Base-by-base conservation (phyloP, 2,888 invertebrate genomes). In the Chloromyia formosa region DNA sequence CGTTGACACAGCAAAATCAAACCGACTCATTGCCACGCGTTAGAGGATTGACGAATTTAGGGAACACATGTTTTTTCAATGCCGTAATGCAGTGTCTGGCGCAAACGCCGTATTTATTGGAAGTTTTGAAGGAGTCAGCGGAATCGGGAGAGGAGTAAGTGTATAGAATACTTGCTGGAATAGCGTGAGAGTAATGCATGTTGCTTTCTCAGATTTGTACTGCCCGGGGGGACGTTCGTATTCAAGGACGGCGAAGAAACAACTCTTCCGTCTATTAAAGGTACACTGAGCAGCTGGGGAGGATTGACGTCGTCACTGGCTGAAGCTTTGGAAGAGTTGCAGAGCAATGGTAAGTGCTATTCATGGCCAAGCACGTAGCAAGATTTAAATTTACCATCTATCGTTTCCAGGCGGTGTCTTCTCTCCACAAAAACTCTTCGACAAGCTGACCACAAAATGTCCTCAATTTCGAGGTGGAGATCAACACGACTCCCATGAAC, bases 41-140 rank as follows among this genome's bases (percentile, higher is more conserved):
- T 0, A 86, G 95, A 86, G 98, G 98, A 0, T 87, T 98, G 56
- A 88, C 89, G 69, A 98, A 98, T 87, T 87, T 97, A 82, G 97
- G 98, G 66, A 98, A 98, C 84, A 98, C 98, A 0, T 98, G 98
- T 83, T 98, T 97, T 86, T 96, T 98, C 84, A 98, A 98, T 87
- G 95, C 97, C 27, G 96, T 97, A 9, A 90, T 98, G 88, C 98
- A 98, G 86, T 95, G 95, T 83, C 87, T 96, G 80, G 93, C 93
- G 1, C 94, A 94, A 84, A 95, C 95, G 2, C 94, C 94, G 0
- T 94, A 91, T 83, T 86, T 94, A 78, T 84, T 92, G 61, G 88
- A 89, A 81, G 90, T 93, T 64, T 86, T 94, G 71, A 89, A 91
- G 80, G 93, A 93, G 82, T 88, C 92, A 80, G 86, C 90, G 0